Conservation (phyloP, 2,888 invertebrate species). For the Sericinus montela region DNA sequence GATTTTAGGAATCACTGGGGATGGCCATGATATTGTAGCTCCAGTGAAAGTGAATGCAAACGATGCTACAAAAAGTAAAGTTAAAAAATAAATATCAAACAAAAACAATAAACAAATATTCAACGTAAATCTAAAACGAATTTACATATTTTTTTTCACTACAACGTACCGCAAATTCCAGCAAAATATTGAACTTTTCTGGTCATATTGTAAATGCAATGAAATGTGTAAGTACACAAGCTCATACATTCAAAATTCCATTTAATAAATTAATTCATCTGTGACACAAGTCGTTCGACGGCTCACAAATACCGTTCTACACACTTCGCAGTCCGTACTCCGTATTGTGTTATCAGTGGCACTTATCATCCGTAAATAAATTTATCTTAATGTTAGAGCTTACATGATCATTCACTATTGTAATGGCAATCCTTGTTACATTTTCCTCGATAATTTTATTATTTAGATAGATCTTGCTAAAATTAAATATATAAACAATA, state of each 20-base stretch:
- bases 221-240: no score
- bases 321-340: neutral
- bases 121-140: neutral
- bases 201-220: conserved; percentile 26
- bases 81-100: conserved; percentile 8
- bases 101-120: neutral
- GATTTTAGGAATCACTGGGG: conserved; percentile 77
- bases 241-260: no score
- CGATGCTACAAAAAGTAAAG: conserved; percentile 46
- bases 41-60: conserved; percentile 68
- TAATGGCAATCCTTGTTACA: no score
- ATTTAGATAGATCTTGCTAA: no score
- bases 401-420: no score
- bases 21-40: conserved; percentile 72
- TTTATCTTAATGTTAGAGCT: no score
- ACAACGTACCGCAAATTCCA: conserved; percentile 61
- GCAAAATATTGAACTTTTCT: conserved; percentile 63
- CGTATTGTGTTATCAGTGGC: neutral
- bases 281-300: neutral
- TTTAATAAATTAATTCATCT: neutral
- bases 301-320: neutral
- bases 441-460: no score
- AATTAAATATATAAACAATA: no score
- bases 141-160: conserved; percentile 28
- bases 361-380: neutral